These are phyloP conservation scores for Patagioenas fasciata DNA, from an alignment of 2,113 vertebrate genomes.

Conservation along the genomic window DNA sequence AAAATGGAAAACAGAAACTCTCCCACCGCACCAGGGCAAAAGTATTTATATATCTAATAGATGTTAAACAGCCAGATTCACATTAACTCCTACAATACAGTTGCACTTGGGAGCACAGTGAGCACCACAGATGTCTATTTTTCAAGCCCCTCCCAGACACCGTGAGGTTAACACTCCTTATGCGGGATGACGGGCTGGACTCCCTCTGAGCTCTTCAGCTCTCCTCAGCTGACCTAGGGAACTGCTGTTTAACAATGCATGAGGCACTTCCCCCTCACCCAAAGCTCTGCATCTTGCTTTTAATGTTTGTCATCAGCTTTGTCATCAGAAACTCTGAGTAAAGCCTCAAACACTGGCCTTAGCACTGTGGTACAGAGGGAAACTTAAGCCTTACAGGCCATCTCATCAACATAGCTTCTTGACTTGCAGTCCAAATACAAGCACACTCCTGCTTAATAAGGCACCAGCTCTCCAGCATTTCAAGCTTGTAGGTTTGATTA, in stretches of 20 bases:
- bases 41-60: not conserved
- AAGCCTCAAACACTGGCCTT: not conserved
- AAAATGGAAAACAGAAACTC: slow-evolving; percentile 1
- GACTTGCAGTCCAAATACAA: not conserved
- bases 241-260: not conserved
- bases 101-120: not conserved
- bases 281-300: not conserved
- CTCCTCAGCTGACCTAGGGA: slow-evolving; percentile 23
- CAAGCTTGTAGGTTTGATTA: not conserved
- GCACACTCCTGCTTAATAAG: not conserved
- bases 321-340: slow-evolving; percentile 13
- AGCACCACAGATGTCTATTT: not conserved
- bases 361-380: not conserved
- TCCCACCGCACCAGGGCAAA: not conserved
- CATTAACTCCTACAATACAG: not conserved
- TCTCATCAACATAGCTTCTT: not conserved
- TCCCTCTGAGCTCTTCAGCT: not conserved
- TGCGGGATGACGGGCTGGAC: not conserved
- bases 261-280: not conserved
- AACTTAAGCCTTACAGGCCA: not conserved
- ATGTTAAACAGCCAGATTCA: not conserved
- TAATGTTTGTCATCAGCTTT: slow-evolving; percentile 31
- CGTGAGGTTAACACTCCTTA: not conserved
- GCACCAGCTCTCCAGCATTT: not conserved
- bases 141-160: not conserved